Evolutionary conservation across 1,140 invertebrate genomes (phyloP).

Genomic region (Orchestia grillus): DNA sequence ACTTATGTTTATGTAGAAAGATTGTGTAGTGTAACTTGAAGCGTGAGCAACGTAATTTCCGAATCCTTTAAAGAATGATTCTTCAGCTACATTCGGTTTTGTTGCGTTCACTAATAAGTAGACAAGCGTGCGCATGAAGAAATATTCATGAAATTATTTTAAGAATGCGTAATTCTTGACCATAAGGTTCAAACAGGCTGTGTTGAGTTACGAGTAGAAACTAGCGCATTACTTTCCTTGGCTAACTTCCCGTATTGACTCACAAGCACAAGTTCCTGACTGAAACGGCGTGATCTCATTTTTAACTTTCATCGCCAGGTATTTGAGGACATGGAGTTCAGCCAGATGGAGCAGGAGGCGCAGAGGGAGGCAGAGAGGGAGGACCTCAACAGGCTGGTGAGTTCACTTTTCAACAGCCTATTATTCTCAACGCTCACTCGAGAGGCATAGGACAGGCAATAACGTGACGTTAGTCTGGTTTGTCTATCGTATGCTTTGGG

Average conservation of each 20-base stretch:
- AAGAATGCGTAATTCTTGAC: too few relatives aligned
- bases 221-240: neutral
- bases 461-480: too few relatives aligned
- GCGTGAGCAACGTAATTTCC: neutral
- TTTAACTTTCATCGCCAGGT: conserved; percentile 72
- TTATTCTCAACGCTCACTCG: neutral
- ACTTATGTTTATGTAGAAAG: neutral
- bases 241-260: too few relatives aligned
- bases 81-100: neutral
- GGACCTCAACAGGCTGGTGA: conserved; percentile 80
- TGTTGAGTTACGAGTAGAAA: neutral
- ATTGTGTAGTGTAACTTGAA: neutral
- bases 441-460: too few relatives aligned
- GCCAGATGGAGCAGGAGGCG: conserved; percentile 91
- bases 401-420: neutral
- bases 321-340: conserved; percentile 94
- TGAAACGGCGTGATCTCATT: neutral
- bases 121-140: neutral
- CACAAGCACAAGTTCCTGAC: too few relatives aligned
- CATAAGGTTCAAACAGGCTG: too few relatives aligned
- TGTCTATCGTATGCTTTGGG: too few relatives aligned
- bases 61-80: neutral
- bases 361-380: conserved; percentile 81
- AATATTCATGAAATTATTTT: neutral
- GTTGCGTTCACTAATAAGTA: neutral